Conservation (phyloP, 2,113 vertebrate genomes). For the Cyprinodon brontotheroides region DNA sequence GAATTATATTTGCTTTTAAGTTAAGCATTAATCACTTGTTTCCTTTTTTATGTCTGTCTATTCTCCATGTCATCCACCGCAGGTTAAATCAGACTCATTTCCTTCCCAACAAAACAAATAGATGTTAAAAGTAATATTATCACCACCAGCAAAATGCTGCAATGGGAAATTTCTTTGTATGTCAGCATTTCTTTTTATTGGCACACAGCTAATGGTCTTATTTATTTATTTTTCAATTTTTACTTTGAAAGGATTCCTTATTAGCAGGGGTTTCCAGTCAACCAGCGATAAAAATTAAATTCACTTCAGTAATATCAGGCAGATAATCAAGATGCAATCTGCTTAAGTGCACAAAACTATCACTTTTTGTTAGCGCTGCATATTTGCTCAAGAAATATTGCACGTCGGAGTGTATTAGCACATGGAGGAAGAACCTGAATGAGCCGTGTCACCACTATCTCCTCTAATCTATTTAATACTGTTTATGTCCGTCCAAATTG, state of each 20-base stretch:
- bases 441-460: slow-evolving; percentile 68
- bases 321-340: slow-evolving; percentile 79
- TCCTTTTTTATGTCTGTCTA: slow-evolving; percentile 37
- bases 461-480: slow-evolving; percentile 75
- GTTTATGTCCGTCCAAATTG: slow-evolving; percentile 70
- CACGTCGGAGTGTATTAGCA: slow-evolving; percentile 66
- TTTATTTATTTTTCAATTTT: slow-evolving; percentile 33
- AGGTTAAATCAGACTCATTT: slow-evolving; percentile 74
- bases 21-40: slow-evolving; percentile 69
- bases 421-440: slow-evolving; percentile 46
- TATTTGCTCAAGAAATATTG: slow-evolving; percentile 76
- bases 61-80: slow-evolving; percentile 51
- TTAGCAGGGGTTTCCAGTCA: slow-evolving; percentile 75
- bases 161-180: slow-evolving; percentile 64
- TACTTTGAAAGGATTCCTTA: slow-evolving; percentile 62
- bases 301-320: slow-evolving; percentile 70
- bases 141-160: slow-evolving; percentile 69
- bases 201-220: slow-evolving; percentile 58
- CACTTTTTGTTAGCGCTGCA: slow-evolving; percentile 75
- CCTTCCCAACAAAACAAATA: slow-evolving; percentile 75
- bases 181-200: slow-evolving; percentile 75
- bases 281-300: slow-evolving; percentile 71
- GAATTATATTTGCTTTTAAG: slow-evolving; percentile 73
- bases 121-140: slow-evolving; percentile 68
- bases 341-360: slow-evolving; percentile 80